A percentile compares a stretch with the other conserved stretches of the same genome.
These are phyloP conservation scores for Vireo altiloquus DNA, from an alignment of 2,113 vertebrate species.

Conservation along the genomic window DNA sequence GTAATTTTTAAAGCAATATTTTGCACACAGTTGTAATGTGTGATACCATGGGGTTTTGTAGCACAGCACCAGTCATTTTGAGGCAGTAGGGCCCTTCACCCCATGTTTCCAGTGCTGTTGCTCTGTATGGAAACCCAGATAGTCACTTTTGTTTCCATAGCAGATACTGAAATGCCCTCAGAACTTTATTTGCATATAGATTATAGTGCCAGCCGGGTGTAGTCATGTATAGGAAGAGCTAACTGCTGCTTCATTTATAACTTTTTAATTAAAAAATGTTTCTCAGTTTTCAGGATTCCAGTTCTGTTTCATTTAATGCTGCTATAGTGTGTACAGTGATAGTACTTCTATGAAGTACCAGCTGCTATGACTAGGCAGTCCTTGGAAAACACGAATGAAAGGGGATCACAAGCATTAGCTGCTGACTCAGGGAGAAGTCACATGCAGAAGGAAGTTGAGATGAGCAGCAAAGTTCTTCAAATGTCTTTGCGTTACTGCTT, in stretches of 20 bases:
- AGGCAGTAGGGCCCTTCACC: neutral
- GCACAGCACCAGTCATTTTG: neutral
- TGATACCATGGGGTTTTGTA: neutral
- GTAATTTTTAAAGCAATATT: slow-evolving; percentile 51
- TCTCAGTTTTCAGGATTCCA: neutral
- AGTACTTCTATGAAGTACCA: neutral
- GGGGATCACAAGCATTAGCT: slow-evolving; percentile 9
- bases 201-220: neutral
- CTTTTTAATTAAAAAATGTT: slow-evolving; percentile 31
- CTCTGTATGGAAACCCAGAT: neutral
- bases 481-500: neutral
- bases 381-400: neutral
- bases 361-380: neutral
- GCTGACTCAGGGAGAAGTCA: slow-evolving; percentile 27
- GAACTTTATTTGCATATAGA: slow-evolving; percentile 55
- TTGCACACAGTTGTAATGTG: neutral
- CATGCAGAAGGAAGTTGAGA: neutral
- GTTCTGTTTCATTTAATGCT: neutral
- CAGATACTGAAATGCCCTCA: slow-evolving; percentile 32
- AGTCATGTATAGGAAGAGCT: slow-evolving; percentile 23
- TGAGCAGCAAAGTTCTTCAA: neutral
- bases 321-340: neutral
- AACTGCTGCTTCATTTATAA: slow-evolving; percentile 25
- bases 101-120: neutral
- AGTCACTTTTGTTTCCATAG: neutral